A percentile compares a stretch with the other conserved stretches of the same genome.
Conservation (phyloP, 2,888 invertebrate genomes). For the Augiades crinisus region DNA sequence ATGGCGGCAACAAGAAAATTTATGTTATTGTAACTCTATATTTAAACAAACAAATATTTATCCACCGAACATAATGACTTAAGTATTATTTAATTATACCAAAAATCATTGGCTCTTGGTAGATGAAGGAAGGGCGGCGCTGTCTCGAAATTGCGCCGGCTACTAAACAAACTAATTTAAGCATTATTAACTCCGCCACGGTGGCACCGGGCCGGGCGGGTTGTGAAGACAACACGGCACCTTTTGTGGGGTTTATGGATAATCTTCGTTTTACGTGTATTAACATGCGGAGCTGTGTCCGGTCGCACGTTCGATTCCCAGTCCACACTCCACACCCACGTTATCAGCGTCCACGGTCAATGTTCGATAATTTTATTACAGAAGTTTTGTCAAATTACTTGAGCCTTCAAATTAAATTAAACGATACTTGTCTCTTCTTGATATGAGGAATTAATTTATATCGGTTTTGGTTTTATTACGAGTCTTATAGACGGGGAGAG, state of each 20-base stretch:
- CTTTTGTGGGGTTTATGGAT: conserved; percentile 76
- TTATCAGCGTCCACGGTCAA: conserved; percentile 67
- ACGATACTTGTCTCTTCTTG: conserved; percentile 64
- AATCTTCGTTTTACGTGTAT: conserved; percentile 74
- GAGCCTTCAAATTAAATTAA: conserved; percentile 76
- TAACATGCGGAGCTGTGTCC: conserved; percentile 70
- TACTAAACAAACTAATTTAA: conserved; percentile 19
- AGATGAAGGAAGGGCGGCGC: not conserved
- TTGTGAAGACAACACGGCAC: conserved; percentile 74
- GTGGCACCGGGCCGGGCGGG: conserved; percentile 44
- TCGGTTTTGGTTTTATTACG: conserved; percentile 20
- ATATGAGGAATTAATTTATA: conserved; percentile 56
- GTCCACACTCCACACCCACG: conserved; percentile 50
- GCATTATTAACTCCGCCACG: conserved; percentile 20
- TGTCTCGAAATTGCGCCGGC: not conserved
- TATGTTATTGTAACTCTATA: too few relatives aligned
- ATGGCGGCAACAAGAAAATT: too few relatives aligned
- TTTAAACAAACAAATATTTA: too few relatives aligned
- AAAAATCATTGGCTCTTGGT: conserved; percentile 9
- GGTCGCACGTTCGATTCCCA: conserved; percentile 54
- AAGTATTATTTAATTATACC: not conserved
- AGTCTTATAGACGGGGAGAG: not conserved
- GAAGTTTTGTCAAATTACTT: conserved; percentile 78
- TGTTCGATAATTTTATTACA: conserved; percentile 79
- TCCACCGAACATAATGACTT: too few relatives aligned